Evolutionary conservation across 2,797 vertebrate species (phyloP).

Genomic region (Oreortyx pictus): DNA sequence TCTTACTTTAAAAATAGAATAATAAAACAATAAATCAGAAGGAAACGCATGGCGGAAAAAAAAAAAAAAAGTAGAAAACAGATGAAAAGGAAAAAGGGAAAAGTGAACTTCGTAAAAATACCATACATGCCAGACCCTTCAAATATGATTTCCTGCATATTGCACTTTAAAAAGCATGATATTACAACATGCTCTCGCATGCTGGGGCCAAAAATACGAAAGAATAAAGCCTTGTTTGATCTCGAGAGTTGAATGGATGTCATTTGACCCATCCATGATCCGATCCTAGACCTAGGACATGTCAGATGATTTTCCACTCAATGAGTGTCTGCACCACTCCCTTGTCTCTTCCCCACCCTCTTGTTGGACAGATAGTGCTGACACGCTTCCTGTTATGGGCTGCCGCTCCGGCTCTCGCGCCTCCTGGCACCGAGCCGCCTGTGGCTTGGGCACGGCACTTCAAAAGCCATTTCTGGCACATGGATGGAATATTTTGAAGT

Average conservation of each 20-base stretch:
- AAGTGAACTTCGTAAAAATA: conserved; percentile 76
- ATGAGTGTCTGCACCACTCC: not conserved
- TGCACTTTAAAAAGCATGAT: conserved; percentile 40
- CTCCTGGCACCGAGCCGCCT: conserved; percentile 38
- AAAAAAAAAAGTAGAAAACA: conserved; percentile 73
- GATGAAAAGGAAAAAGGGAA: conserved; percentile 77
- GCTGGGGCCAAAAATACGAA: conserved; percentile 55
- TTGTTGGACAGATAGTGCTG: conserved; percentile 49
- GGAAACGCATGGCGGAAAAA: conserved; percentile 70
- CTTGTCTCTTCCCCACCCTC: conserved; percentile 28
- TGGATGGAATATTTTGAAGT: conserved; percentile 68
- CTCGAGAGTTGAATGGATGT: conserved; percentile 55
- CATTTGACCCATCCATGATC: conserved; percentile 55
- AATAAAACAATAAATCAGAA: conserved; percentile 79
- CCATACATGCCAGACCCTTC: conserved; percentile 74
- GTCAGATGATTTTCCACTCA: conserved; percentile 74
- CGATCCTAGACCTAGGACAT: conserved; percentile 1
- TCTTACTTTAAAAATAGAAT: conserved; percentile 82
- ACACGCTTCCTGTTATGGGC: conserved; percentile 69
- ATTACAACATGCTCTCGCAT: conserved; percentile 35
- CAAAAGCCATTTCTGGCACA: conserved; percentile 73
- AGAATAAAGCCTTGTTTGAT: conserved; percentile 67
- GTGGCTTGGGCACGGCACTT: conserved; percentile 71
- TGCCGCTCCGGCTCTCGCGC: conserved; percentile 25
- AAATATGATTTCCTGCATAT: conserved; percentile 73